These are phyloP conservation scores for Drosophila meridionalis DNA, from an alignment of 2,888 invertebrate genomes.

Conservation along the genomic window DNA sequence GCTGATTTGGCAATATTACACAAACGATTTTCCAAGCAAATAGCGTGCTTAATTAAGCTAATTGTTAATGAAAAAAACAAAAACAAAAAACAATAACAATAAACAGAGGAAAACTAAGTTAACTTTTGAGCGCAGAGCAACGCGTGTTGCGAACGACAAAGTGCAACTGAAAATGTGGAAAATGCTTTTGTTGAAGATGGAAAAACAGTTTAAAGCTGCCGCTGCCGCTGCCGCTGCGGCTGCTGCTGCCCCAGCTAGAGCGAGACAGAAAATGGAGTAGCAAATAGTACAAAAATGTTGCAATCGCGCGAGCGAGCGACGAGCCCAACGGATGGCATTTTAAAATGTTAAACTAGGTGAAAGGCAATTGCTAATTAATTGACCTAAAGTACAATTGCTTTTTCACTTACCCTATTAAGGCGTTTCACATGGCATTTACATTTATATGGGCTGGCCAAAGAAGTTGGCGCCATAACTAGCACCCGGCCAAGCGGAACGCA, in stretches of 20 bases:
- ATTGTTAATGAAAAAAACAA: slow-evolving; percentile 8
- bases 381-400: slow-evolving; percentile 49
- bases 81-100: slow-evolving; percentile 10
- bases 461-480: slow-evolving; percentile 43
- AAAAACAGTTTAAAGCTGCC: slow-evolving; percentile 42
- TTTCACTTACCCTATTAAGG: slow-evolving; percentile 40
- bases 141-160: slow-evolving; percentile 71
- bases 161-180: slow-evolving; percentile 74
- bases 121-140: slow-evolving; percentile 27
- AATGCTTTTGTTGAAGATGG: slow-evolving; percentile 62
- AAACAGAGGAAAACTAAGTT: slow-evolving; percentile 7
- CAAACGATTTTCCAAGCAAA: slow-evolving; percentile 17
- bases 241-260: slow-evolving; percentile 29
- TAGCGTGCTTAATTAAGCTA: slow-evolving; percentile 31
- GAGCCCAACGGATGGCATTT: slow-evolving; percentile 66
- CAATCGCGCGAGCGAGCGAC: slow-evolving; percentile 42
- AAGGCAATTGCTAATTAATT: slow-evolving; percentile 70
- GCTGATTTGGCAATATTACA: slow-evolving; percentile 18
- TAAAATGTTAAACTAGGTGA: slow-evolving; percentile 72
- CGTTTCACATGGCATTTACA: slow-evolving; percentile 67
- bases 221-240: not conserved
- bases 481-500: slow-evolving; percentile 58
- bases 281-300: slow-evolving; percentile 49
- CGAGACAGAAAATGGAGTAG: slow-evolving; percentile 67
- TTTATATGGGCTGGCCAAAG: slow-evolving; percentile 39